Percentiles rank a stretch among this genome's conserved stretches.
phyloP scores from a whole-genome alignment of 2,797 vertebrate genomes.

The Diglossa cyanea region DNA sequence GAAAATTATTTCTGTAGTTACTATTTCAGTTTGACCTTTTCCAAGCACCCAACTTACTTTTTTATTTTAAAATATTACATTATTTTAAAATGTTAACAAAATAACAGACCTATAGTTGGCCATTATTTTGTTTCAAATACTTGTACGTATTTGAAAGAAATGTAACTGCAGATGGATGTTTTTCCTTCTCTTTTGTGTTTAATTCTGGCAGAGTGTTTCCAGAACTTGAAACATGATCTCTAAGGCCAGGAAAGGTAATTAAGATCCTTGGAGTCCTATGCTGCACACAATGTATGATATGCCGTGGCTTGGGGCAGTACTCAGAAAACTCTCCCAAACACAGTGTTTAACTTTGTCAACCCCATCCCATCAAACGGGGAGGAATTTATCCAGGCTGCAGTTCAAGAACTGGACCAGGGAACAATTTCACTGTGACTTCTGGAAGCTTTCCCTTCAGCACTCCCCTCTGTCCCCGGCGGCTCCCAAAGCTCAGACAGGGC shows the following conservation, averaged over 20 bases:
- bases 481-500: background rate
- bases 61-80: background rate
- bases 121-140: background rate
- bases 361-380: background rate
- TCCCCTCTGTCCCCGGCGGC: background rate
- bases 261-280: background rate
- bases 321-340: background rate
- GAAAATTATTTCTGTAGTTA: background rate
- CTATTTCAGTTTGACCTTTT: background rate
- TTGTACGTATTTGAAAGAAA: background rate
- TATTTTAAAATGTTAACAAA: background rate
- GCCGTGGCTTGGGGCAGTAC: background rate
- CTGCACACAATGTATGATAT: background rate
- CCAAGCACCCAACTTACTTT: background rate
- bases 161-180: background rate
- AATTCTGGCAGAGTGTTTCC: constrained; percentile 1
- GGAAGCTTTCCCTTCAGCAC: background rate
- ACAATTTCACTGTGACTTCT: background rate
- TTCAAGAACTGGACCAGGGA: background rate
- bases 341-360: background rate
- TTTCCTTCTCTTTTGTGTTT: background rate
- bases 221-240: constrained; percentile 31
- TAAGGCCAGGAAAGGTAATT: background rate
- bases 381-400: background rate
- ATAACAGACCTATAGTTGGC: background rate